Percentiles rank a stretch among this genome's conserved stretches.
phyloP scores from a whole-genome alignment of 1,140 invertebrate genomes.

The Schlechtendalia chinensis region DNA sequence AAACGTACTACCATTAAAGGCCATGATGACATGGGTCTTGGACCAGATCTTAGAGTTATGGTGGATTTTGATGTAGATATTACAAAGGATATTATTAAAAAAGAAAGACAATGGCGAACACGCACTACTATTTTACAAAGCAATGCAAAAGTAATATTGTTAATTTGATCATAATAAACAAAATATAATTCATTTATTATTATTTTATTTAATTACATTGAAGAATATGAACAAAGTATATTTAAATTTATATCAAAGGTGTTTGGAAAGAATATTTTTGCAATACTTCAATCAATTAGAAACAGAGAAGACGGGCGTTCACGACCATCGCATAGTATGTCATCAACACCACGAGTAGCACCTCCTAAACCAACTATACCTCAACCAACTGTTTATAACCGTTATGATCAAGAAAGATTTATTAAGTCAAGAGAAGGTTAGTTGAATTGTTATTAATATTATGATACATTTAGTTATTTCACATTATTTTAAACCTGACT shows the following conservation, averaged over 20 bases:
- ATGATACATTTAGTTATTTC: constrained; percentile 9
- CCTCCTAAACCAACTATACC: constrained; percentile 64
- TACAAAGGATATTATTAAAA: constrained; percentile 91
- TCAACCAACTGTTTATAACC: constrained; percentile 83
- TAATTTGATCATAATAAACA: background rate
- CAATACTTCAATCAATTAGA: constrained; percentile 87
- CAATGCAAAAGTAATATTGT: constrained; percentile 75
- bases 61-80: constrained; percentile 94
- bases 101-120: constrained; percentile 93
- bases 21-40: constrained; percentile 83
- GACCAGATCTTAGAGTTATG: constrained; percentile 80
- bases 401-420: constrained; percentile 98
- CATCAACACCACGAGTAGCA: constrained; percentile 67
- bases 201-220: constrained; percentile 1
- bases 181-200: background rate
- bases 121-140: constrained; percentile 93
- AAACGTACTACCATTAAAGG: constrained; percentile 95
- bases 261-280: constrained; percentile 93
- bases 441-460: constrained; percentile 19
- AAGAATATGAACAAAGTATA: background rate
- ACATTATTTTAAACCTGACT: background rate
- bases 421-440: constrained; percentile 80
- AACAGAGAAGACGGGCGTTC: constrained; percentile 85
- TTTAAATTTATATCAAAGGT: constrained; percentile 1
- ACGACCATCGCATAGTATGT: constrained; percentile 61